These are phyloP conservation scores for Drosophila orosa DNA, from an alignment of 1,140 invertebrate species.

Conservation along the genomic window DNA sequence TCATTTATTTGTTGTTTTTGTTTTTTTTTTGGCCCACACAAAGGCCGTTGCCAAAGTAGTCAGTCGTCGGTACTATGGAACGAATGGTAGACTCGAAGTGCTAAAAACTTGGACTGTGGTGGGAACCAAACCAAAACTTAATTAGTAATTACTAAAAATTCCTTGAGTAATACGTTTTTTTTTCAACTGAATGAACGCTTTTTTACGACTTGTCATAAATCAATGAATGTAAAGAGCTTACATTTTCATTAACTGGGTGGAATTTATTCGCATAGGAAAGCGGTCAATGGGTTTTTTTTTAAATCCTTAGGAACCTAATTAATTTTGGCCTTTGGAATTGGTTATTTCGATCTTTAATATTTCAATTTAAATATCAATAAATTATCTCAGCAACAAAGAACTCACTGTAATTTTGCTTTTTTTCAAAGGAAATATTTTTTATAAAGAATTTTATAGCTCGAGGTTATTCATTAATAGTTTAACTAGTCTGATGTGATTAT, in stretches of 20 bases:
- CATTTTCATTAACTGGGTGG: not conserved
- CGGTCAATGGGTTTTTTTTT: not conserved
- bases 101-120: conserved; percentile 4
- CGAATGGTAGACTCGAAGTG: conserved; percentile 1
- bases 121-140: conserved; percentile 21
- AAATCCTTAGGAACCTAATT: too few species aligned
- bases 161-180: conserved; percentile 2
- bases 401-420: fast-evolving
- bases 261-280: not conserved
- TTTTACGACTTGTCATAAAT: conserved; percentile 34
- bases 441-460: not conserved
- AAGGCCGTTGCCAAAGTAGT: conserved; percentile 59
- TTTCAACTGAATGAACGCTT: not conserved
- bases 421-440: not conserved
- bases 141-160: conserved; percentile 22
- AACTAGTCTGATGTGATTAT: too few species aligned
- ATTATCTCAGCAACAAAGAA: not conserved
- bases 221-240: conserved; percentile 7
- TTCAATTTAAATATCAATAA: not conserved
- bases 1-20: conserved; percentile 12
- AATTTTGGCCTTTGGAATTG: too few species aligned
- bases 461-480: not conserved
- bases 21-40: conserved; percentile 53
- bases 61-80: conserved; percentile 40
- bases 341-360: too few species aligned